phyloP scores from a whole-genome alignment of 2,113 vertebrate species.

The zebrafish (Danio rerio) region GRCz12tu NC_133190.1:43388001-43388500 shows the following conservation, averaged over 20 bases:
- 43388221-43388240: background rate
- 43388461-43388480: slow-evolving; percentile 37
- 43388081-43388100: background rate
- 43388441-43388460: slow-evolving; percentile 52
- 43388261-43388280: slow-evolving; percentile 56
- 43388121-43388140: background rate
- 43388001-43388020: too few species aligned
- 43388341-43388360: slow-evolving; percentile 9
- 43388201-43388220: background rate
- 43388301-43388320: slow-evolving; percentile 41
- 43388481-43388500: slow-evolving; percentile 15
- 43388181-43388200: background rate
- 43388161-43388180: background rate
- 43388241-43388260: slow-evolving; percentile 73
- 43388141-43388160: background rate
- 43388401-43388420: slow-evolving; percentile 34
- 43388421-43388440: slow-evolving; percentile 36
- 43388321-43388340: slow-evolving; percentile 4
- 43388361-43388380: slow-evolving; percentile 37
- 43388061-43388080: background rate
- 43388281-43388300: slow-evolving; percentile 48
- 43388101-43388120: background rate
- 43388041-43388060: background rate
- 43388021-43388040: too few species aligned
- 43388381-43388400: slow-evolving; percentile 47